phyloP scores from a whole-genome alignment of 2,888 invertebrate species.

The Coremacera marginata region DNA sequence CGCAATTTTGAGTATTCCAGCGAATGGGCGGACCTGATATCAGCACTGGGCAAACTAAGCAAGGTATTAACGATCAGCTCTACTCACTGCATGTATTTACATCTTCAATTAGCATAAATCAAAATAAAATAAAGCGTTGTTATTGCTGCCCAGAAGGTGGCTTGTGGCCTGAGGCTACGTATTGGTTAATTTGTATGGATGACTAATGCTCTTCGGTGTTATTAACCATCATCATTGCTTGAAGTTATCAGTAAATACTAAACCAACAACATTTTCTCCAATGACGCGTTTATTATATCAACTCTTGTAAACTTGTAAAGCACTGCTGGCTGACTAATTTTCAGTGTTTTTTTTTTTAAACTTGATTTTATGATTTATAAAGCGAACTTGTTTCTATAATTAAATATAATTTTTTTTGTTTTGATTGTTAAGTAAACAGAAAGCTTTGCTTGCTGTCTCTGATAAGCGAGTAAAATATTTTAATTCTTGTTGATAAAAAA shows the following conservation, averaged over 20 bases:
- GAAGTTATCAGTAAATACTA: conserved; percentile 17
- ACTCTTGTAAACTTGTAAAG: not conserved
- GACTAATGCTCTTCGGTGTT: conserved; percentile 13
- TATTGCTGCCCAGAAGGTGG: not conserved
- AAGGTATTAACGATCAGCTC: conserved; percentile 74
- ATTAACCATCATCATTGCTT: conserved; percentile 19
- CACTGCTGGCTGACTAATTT: conserved; percentile 18
- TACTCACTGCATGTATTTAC: not conserved
- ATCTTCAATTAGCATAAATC: conserved; percentile 27
- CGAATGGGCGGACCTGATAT: conserved; percentile 95
- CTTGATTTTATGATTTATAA: too few relatives aligned
- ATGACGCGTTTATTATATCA: not conserved
- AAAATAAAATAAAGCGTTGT: conserved; percentile 8
- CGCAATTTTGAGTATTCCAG: conserved; percentile 93
- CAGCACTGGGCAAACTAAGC: conserved; percentile 88
- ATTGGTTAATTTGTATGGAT: conserved; percentile 6
- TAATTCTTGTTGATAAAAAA: not conserved
- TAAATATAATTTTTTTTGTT: too few relatives aligned
- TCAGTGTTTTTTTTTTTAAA: not conserved
- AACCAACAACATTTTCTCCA: not conserved
- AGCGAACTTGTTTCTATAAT: too few relatives aligned
- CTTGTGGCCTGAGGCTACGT: not conserved
- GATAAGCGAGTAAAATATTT: not conserved
- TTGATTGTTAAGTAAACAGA: too few relatives aligned
- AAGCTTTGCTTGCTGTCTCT: too few relatives aligned